Evolutionary conservation across 92 coral and sea anemone species (phyloP), one percentile per base, ranked within the genome.

Genomic region (Heliopora coerulea): DNA sequence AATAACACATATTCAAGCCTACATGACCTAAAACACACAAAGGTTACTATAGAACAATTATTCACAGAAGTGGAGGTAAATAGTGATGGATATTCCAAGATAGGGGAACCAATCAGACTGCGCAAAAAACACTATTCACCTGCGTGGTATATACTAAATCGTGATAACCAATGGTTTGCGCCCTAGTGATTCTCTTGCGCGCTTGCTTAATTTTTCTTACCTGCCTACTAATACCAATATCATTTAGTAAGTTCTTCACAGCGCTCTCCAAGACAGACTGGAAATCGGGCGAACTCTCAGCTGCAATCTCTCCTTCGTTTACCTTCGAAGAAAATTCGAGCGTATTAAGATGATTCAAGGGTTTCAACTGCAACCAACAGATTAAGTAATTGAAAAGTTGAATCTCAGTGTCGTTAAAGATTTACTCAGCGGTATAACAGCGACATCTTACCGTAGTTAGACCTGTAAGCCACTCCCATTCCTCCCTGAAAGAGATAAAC

Each of bases 381-480:
- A 14, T 46, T 32, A 62, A 62, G n/a, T n/a, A n/a, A n/a, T n/a
- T 29, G 68, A 39, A 32, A 37, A 37, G 5, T 37, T 37, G 12
- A 37, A 37, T 29, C 26, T 59, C 66, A 59, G 66, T 19, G 32
- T 19, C 42, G 20, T 65, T n/a, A 10, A 19, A 2, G 0, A 54
- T 21, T 54, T 1, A 4, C 12, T 9, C 19, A 12, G 24, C 0
- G n/a, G n/a, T n/a, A n/a, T n/a, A n/a, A n/a, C n/a, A n/a, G n/a
- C n/a, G n/a, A n/a, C n/a, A 23, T 44, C 76, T n/a, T 30, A 69
- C 76, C 62, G 76, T 49, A 18, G 62, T 50, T 54, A 69, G 14
- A 14, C 95, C 89, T 54, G 91, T 96, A 15, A 93, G 82, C 96
- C 96, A 82, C 59, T 93, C 96, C 98, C 98, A 93, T 48, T 93